A percentile compares a stretch with the other conserved stretches of the same genome.
Evolutionary conservation across 2,888 invertebrate species (phyloP).

Genomic region (Rotaria sp.): DNA sequence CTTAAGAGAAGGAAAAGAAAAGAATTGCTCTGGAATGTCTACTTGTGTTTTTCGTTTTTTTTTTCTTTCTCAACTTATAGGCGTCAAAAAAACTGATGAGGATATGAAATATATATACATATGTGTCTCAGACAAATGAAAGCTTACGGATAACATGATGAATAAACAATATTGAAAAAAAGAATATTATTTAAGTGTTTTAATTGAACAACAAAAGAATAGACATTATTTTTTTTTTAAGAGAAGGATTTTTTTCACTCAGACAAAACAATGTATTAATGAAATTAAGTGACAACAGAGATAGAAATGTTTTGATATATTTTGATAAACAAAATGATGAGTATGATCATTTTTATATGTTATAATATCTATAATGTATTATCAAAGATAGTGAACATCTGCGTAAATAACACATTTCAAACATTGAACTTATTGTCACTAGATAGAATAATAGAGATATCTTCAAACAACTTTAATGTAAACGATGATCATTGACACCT

Average conservation of each 20-base stretch:
- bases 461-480: too few species aligned
- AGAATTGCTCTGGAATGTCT: not conserved
- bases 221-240: not conserved
- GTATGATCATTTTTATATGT: not conserved
- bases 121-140: not conserved
- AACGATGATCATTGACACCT: too few species aligned
- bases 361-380: not conserved
- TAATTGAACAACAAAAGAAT: not conserved
- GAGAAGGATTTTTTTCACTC: not conserved
- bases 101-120: too few species aligned
- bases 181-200: not conserved
- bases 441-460: not conserved
- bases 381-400: slow-evolving; percentile 5
- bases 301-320: not conserved
- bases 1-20: not conserved
- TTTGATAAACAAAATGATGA: too few species aligned
- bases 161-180: not conserved
- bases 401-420: not conserved
- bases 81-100: not conserved
- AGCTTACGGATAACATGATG: not conserved
- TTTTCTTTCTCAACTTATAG: not conserved
- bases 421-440: not conserved
- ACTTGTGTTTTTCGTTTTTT: not conserved
- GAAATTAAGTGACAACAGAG: not conserved
- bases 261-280: not conserved